Base-by-base conservation (phyloP, 2,113 vertebrate species). In the Lamprotornis superbus region DNA sequence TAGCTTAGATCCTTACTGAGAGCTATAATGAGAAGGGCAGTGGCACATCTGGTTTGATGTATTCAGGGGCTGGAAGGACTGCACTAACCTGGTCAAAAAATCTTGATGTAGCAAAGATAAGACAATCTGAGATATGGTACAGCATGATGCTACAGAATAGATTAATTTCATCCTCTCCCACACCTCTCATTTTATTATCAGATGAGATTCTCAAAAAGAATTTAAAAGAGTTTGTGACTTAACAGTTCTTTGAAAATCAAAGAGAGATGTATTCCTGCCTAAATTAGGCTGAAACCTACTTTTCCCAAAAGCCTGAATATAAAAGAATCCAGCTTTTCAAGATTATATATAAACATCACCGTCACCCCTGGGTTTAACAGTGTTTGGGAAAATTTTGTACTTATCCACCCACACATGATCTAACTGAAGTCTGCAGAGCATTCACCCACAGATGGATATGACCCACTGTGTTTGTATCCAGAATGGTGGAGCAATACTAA, bases 261-360 rank as follows among this genome's bases (percentile, higher is more conserved):
- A 95, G 79, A 42, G 37, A 90, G 63, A 75, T 64, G 39, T 93
- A 92, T 91, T 88, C 53, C 59, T 95, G 56, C 50, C 80, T 93
- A 95, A 90, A 95, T 93, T 94, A 94, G 90, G 31, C 83, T 96
- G 92, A 93, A 97, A 90, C 90, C 90, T 95, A 94, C 92, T 95
- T 97, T 95, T 55, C 83, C 55, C 79, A 65, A 77, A 93, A 95
- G 76, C 42, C 47, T 77, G 93, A 90, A 90, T 92, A 93, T 89
- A 95, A 92, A 94, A 93, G 86, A 83, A 90, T 70, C 76, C 2
- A 5, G 7, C 42, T 93, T 95, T 90, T 95, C 85, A 94, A 95
- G 83, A 93, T 96, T 95, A 93, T 92, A 83, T 92, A 93, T 93
- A 97, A 94, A 95, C 79, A 92, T 25, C 83, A 67, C 33, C 2